Evolutionary conservation across 2,797 vertebrate species (phyloP).

Genomic region (Ficedula albicollis): DNA sequence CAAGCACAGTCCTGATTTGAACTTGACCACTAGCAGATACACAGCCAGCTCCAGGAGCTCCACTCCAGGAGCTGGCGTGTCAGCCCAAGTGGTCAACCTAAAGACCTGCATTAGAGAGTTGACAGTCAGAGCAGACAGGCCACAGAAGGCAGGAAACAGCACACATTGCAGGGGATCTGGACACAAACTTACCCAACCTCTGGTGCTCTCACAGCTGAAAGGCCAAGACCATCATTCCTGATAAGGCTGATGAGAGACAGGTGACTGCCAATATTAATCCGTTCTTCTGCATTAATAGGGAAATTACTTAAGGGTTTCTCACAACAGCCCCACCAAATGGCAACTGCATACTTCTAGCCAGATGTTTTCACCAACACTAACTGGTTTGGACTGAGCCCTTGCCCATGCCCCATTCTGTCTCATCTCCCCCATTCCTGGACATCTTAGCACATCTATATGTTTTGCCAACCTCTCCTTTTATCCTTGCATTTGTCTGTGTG

Average conservation of each 20-base stretch:
- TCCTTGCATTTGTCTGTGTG: not conserved
- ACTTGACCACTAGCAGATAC: not conserved
- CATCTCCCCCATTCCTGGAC: not conserved
- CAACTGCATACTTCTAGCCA: not conserved
- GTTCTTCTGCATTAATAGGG: not conserved
- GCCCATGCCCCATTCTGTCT: not conserved
- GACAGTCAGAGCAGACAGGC: not conserved
- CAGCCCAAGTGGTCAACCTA: not conserved
- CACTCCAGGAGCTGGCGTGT: not conserved
- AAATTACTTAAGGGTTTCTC: not conserved
- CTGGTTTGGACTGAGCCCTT: not conserved
- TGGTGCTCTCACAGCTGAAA: not conserved
- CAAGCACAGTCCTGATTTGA: not conserved
- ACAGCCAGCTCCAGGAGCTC: too few relatives aligned
- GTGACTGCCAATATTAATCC: not conserved
- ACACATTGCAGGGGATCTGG: not conserved
- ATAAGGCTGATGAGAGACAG: not conserved
- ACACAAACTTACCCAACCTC: not conserved
- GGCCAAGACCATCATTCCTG: not conserved
- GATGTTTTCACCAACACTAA: not conserved
- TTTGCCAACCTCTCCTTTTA: not conserved
- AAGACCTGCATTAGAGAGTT: not conserved
- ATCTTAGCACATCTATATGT: not conserved
- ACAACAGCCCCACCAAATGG: not conserved
- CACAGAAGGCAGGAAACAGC: not conserved